These are phyloP conservation scores for Cepaea hortensis DNA, from an alignment of 2,888 invertebrate genomes.

Conservation along the genomic window DNA sequence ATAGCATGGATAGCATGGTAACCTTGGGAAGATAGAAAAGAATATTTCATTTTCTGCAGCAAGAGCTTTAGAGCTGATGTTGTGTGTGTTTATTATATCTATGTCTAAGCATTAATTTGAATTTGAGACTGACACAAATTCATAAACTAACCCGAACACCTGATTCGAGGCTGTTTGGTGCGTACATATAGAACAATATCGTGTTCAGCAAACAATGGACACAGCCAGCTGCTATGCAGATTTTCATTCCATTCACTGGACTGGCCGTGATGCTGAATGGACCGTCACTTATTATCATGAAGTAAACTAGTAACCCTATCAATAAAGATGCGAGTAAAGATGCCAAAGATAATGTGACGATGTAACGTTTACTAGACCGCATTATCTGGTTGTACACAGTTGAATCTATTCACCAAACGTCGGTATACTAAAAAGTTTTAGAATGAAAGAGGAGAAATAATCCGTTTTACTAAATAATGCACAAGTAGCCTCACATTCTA, in stretches of 20 bases:
- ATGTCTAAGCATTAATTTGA: too few relatives aligned
- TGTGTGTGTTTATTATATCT: too few relatives aligned
- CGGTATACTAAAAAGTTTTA: too few relatives aligned
- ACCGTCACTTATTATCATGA: constrained; percentile 15
- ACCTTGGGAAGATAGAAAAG: too few relatives aligned
- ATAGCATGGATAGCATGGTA: too few relatives aligned
- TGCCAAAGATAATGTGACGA: constrained; percentile 24
- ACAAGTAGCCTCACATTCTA: too few relatives aligned
- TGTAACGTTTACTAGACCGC: constrained; percentile 27
- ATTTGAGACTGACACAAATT: background rate
- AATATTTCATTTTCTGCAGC: too few relatives aligned
- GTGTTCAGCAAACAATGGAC: constrained; percentile 30
- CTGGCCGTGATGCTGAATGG: constrained; percentile 27
- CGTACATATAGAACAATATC: constrained; percentile 18
- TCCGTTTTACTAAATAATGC: too few relatives aligned
- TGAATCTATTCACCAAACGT: too few relatives aligned
- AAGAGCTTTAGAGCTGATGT: too few relatives aligned
- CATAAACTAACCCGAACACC: background rate
- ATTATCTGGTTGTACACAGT: background rate
- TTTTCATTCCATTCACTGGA: constrained; percentile 23
- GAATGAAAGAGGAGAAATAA: too few relatives aligned
- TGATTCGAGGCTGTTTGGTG: constrained; percentile 25
- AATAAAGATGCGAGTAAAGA: constrained; percentile 29
- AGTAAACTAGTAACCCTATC: constrained; percentile 4
- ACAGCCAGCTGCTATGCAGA: constrained; percentile 12